Base-by-base conservation (phyloP, 2,888 invertebrate genomes). In the Esperia sulphurella region DNA sequence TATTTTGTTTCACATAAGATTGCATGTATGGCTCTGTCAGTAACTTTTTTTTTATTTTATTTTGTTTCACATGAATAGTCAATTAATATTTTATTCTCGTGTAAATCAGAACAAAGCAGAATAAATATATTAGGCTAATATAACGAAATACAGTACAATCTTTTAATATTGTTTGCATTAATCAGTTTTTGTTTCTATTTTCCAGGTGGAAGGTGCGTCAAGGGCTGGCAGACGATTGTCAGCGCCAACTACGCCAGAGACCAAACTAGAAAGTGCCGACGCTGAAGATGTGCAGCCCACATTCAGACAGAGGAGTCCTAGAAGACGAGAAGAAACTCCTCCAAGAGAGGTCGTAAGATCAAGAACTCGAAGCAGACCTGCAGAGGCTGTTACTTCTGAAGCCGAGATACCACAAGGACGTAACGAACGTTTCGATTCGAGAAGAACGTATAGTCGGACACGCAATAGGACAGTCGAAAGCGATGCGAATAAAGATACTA, bases 381-480 rank as follows among this genome's bases (percentile, higher is more conserved):
- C 57, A 49, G 57, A 52, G 45, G 41, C 48, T 51, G 67, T 70
- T 45, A 55, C 58, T 44, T 54, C 63, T 37, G 56, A 56, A 54
- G 58, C 62, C 40, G 68, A 70, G 10, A 58, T 57, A 53, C 54
- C 68, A 51, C 62, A 68, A 57, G 68, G 56, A 58, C 71, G 66
- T 47, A 82, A 72, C 71, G 84, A 84, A 72, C 77, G 79, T 75
- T 81, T 82, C 54, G 77, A 83, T 66, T 78, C 81, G 21, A 78
- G 80, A 75, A 83, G 75, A 65, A 79, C 78, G 41, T 67, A 61
- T 39, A 71, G 62, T 64, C 79, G 88, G 65, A 71, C 82, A 45
- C 81, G 84, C 37, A 79, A 69, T 54, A 78, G 74, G 64, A 64
- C 73, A 12, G 53, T 57, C 38, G 66, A 69, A 50, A 67, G 54